Conservation (phyloP, 2,888 invertebrate genomes). For the Coleophora flavipennella region DNA sequence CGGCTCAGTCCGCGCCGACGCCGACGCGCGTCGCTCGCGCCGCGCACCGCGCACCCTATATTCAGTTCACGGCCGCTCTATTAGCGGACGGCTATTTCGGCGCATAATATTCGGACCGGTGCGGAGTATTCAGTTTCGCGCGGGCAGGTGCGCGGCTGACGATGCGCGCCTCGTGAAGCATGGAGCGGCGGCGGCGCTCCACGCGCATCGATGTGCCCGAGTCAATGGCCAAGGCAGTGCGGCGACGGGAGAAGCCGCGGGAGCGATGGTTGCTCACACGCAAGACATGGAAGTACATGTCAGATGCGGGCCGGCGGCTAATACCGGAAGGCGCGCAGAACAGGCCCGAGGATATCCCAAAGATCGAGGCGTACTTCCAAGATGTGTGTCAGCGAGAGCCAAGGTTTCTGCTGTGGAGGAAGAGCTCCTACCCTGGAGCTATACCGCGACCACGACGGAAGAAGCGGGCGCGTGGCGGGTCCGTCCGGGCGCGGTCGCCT, state of each 20-base stretch:
- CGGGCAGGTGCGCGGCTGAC: constrained; percentile 55
- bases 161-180: constrained; percentile 33
- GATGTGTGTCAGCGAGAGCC: constrained; percentile 85
- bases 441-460: constrained; percentile 72
- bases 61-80: constrained; percentile 70
- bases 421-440: constrained; percentile 86
- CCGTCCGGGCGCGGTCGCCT: constrained; percentile 77
- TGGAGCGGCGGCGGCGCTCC: constrained; percentile 54
- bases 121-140: constrained; percentile 58
- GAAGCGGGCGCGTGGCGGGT: constrained; percentile 76
- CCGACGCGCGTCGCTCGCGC: constrained; percentile 30
- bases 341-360: constrained; percentile 82
- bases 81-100: constrained; percentile 65
- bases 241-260: constrained; percentile 74
- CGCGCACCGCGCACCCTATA: constrained; percentile 50
- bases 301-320: constrained; percentile 89
- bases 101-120: constrained; percentile 57
- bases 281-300: constrained; percentile 94
- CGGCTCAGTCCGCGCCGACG: constrained; percentile 20
- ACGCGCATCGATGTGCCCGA: constrained; percentile 62
- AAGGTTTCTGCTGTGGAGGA: constrained; percentile 85
- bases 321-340: constrained; percentile 86
- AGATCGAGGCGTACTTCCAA: constrained; percentile 88
- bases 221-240: constrained; percentile 72
- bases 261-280: constrained; percentile 91